Percentiles rank a stretch among this genome's conserved stretches.
Conservation (phyloP, 1,140 invertebrate species). For the Zophobas atratus region DNA sequence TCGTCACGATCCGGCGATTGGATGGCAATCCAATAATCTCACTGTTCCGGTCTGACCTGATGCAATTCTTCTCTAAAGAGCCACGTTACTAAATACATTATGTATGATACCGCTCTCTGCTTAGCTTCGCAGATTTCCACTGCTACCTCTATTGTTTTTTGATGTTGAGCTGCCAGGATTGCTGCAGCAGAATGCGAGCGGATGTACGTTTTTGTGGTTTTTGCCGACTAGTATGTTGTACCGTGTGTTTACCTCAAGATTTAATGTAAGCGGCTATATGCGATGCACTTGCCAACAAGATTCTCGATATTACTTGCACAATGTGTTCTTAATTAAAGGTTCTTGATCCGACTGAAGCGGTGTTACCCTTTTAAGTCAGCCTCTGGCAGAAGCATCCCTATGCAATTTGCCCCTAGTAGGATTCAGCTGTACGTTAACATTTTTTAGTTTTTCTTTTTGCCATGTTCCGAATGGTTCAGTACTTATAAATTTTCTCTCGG, state of each 20-base stretch:
- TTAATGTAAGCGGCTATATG: constrained; percentile 56
- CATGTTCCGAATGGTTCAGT: too few relatives aligned
- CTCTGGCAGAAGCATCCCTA: neutral
- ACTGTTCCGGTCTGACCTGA: constrained; percentile 63
- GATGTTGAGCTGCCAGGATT: constrained; percentile 43
- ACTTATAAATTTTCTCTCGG: too few relatives aligned
- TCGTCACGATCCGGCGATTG: constrained; percentile 62
- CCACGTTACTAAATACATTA: constrained; percentile 59
- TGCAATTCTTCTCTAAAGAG: constrained; percentile 59
- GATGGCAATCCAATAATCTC: constrained; percentile 63
- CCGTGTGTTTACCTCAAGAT: constrained; percentile 55
- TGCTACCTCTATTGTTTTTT: constrained; percentile 54
- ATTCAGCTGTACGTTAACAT: too few relatives aligned
- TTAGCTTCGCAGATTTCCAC: constrained; percentile 56
- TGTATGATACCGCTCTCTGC: constrained; percentile 57
- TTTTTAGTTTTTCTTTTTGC: too few relatives aligned
- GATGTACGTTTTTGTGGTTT: constrained; percentile 55
- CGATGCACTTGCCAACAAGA: constrained; percentile 30
- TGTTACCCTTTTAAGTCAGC: neutral
- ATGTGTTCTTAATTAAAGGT: constrained; percentile 42
- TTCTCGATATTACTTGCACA: constrained; percentile 7
- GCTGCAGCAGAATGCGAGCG: constrained; percentile 51
- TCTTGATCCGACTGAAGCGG: constrained; percentile 11
- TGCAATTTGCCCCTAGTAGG: neutral
- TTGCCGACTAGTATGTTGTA: constrained; percentile 48